A percentile compares a stretch with the other conserved stretches of the same genome.
Evolutionary conservation across 1,140 invertebrate genomes (phyloP).

Genomic region (Colletes gigas): DNA sequence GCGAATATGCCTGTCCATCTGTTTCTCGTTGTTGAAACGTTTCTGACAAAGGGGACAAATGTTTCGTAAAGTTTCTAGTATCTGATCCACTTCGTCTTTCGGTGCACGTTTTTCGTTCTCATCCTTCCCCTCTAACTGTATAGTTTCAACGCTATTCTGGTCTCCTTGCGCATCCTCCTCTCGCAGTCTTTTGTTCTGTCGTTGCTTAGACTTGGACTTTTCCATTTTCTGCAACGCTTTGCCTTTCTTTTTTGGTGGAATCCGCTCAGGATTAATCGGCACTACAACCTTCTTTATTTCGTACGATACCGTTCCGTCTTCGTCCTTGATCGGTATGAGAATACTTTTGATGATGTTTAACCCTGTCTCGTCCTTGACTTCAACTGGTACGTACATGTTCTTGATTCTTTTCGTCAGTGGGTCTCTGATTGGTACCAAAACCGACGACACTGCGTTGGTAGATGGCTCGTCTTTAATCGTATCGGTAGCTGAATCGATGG

Average conservation of each 20-base stretch:
- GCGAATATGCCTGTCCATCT: constrained; percentile 74
- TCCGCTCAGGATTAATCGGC: not conserved
- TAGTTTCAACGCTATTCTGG: constrained; percentile 68
- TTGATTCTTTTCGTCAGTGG: not conserved
- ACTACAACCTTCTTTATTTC: not conserved
- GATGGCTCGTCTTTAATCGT: not conserved
- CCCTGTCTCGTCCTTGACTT: not conserved
- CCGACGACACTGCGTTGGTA: not conserved
- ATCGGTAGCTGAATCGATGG: not conserved
- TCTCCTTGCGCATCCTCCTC: not conserved
- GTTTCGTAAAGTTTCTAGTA: not conserved
- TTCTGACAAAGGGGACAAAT: constrained; percentile 78
- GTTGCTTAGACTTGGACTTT: no score
- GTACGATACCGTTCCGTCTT: not conserved
- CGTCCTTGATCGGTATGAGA: not conserved
- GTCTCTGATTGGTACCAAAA: constrained; percentile 4
- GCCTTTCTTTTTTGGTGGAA: rapidly evolving
- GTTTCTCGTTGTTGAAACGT: constrained; percentile 74
- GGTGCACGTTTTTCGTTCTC: no score
- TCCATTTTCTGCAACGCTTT: not conserved
- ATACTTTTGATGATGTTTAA: constrained; percentile 29
- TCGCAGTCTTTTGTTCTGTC: no score
- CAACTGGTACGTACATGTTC: not conserved
- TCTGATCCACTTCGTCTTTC: constrained; percentile 15
- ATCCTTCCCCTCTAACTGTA: no score